Evolutionary conservation across 1,140 invertebrate genomes (phyloP).

Genomic region (Steinernema khuongi): DNA sequence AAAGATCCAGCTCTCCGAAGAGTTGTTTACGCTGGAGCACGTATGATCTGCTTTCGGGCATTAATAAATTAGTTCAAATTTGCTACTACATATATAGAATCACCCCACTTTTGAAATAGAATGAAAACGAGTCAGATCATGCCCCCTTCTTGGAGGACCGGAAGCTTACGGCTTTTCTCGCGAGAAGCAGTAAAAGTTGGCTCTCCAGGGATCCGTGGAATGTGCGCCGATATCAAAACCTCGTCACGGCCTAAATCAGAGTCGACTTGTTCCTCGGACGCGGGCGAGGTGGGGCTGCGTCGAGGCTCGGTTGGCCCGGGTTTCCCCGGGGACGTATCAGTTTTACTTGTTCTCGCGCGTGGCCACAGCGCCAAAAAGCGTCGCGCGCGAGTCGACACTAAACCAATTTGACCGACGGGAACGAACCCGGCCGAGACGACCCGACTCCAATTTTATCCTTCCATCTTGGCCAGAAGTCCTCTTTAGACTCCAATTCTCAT

Average conservation of each 20-base stretch:
- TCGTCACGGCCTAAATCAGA: conserved; percentile 14
- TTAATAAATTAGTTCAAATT: no score
- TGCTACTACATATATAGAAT: no score
- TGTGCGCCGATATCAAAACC: conserved; percentile 1
- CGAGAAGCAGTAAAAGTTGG: conserved; percentile 8
- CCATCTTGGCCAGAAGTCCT: not conserved
- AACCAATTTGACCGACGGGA: conserved; percentile 4
- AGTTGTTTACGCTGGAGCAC: no score
- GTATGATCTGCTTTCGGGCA: no score
- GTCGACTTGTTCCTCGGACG: not conserved
- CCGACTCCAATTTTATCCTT: conserved; percentile 15
- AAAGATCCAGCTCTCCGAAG: no score
- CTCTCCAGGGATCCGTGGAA: not conserved
- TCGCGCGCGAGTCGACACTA: conserved; percentile 8
- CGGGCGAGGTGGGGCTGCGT: not conserved
- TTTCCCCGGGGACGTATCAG: conserved; percentile 12
- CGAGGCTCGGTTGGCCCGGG: not conserved
- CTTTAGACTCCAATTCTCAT: not conserved
- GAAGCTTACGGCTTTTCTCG: not conserved
- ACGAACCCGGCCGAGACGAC: conserved; percentile 3
- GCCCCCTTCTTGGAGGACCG: no score
- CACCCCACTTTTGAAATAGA: no score
- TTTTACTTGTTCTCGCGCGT: conserved; percentile 11
- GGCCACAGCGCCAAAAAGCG: not conserved
- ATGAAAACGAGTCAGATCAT: no score